Base-by-base conservation (phyloP, 2,797 vertebrate genomes). In the Cyclopterus lumpus region DNA sequence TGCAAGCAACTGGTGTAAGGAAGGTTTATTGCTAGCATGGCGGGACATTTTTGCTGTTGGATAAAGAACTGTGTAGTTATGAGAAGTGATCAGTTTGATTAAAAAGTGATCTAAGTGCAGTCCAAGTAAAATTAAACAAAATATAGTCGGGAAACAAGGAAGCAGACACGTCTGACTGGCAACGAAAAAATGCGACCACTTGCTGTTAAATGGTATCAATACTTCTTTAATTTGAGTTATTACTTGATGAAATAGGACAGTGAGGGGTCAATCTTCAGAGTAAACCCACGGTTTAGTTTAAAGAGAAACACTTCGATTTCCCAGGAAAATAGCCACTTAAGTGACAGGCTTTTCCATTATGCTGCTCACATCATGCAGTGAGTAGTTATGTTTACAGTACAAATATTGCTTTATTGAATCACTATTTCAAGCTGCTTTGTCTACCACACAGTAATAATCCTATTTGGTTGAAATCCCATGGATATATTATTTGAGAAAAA, bases 61-160 rank as follows among this genome's bases (percentile, higher is more conserved):
- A 58, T 42, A 40, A 46, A 20, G 28, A 68, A 54, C 16, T 64
- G 51, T 73, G 64, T 57, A 4, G 49, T 28, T 70, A 12, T 66
- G 46, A 81, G 62, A 32, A 55, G 49, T 8, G 48, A 65, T 80
- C 32, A 2, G 9, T 70, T 61, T 77, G 79, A 75, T 55, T 79
- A 73, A 75, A 57, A 73, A 53, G 30, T 55, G 48, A 63, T 76
- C 55, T 67, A 14, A 16, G 66, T 49, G 40, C 36, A 18, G 38
- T 48, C 57, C 44, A 71, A 48, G 44, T 60, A 42, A 53, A 57
- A 75, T 61, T 30, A 65, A 62, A 59, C 55, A 63, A 71, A 78
- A 65, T 73, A 32, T 1, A 28, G 18, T 10, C 36, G 4, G 11
- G 34, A 81, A 73, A 57, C n/a, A 49, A 58, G 18, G 9, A 67